phyloP scores from a whole-genome alignment of 2,797 vertebrate genomes.

The Falco berigora region DNA sequence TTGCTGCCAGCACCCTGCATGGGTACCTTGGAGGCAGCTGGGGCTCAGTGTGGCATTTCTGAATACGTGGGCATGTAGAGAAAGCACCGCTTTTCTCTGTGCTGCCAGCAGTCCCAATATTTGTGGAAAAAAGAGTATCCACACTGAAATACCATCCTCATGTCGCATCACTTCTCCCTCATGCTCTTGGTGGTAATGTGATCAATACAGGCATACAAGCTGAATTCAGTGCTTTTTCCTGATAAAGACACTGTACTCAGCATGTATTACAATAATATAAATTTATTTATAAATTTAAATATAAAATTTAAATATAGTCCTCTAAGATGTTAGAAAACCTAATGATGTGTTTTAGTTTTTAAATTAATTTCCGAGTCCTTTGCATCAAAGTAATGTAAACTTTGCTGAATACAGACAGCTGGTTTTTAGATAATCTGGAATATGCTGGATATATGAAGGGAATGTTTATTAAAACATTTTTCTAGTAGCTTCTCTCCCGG shows the following conservation, averaged over 20 bases:
- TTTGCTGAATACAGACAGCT: background rate
- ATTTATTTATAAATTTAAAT: background rate
- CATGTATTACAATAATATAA: background rate
- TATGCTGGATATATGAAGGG: background rate
- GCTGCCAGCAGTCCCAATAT: background rate
- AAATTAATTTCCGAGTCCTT: background rate
- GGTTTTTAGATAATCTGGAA: background rate
- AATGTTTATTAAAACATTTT: background rate
- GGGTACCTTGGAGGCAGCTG: background rate
- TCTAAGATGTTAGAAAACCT: background rate
- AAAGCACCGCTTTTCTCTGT: background rate
- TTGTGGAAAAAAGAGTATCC: background rate
- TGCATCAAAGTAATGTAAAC: background rate
- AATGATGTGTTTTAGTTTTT: background rate
- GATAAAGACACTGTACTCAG: background rate
- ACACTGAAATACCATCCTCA: accelerated
- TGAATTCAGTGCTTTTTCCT: background rate
- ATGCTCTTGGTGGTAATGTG: accelerated
- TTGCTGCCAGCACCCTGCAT: no score
- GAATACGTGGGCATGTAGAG: background rate
- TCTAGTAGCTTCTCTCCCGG: background rate
- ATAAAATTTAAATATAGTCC: no score
- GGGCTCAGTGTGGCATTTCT: background rate
- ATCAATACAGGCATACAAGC: background rate
- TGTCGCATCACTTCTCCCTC: accelerated